phyloP scores from a whole-genome alignment of 1,140 invertebrate genomes.

The Araneus ventricosus region DNA sequence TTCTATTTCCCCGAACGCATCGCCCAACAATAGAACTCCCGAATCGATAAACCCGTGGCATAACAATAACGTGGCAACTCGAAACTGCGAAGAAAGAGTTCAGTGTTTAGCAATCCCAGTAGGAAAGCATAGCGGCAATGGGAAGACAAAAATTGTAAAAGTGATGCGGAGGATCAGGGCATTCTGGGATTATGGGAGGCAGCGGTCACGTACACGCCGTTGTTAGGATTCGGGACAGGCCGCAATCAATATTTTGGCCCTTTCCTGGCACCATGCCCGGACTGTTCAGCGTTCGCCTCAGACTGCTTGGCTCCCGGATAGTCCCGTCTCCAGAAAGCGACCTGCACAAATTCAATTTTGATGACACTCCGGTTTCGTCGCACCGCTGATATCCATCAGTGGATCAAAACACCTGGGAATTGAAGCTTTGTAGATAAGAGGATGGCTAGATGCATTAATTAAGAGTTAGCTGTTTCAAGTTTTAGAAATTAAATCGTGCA shows the following conservation, averaged over 20 bases:
- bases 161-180: conserved; percentile 6
- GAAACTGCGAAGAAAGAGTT: not conserved
- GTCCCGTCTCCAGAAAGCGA: not conserved
- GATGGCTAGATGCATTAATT: no score
- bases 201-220: conserved; percentile 21
- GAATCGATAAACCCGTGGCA: conserved; percentile 26
- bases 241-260: conserved; percentile 36
- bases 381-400: no score
- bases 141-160: conserved; percentile 33
- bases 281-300: conserved; percentile 22
- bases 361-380: no score
- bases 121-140: not conserved
- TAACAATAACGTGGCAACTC: conserved; percentile 34
- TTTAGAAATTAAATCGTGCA: no score
- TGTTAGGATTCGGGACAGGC: conserved; percentile 20
- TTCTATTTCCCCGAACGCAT: no score
- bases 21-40: not conserved
- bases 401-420: no score
- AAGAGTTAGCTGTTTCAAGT: no score
- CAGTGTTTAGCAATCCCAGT: conserved; percentile 23
- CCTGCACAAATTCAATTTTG: not conserved
- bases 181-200: conserved; percentile 38
- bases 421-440: no score
- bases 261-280: not conserved
- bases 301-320: conserved; percentile 1